These are phyloP conservation scores for Helicoverpa armigera DNA, from an alignment of 1,140 invertebrate genomes.

Conservation along the genomic window DNA sequence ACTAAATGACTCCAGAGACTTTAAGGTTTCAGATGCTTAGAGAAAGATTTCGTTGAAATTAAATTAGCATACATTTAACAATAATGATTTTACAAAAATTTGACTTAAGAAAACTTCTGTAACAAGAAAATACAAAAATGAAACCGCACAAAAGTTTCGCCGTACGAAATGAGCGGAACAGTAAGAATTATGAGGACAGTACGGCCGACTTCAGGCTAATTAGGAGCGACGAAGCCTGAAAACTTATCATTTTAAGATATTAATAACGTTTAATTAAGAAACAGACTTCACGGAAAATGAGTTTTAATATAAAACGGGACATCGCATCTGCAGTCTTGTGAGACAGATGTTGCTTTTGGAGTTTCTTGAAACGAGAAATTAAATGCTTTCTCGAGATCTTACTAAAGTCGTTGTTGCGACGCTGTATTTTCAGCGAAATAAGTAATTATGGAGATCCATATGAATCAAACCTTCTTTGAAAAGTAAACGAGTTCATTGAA, in stretches of 20 bases:
- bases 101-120: slow-evolving; percentile 14
- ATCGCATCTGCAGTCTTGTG: slow-evolving; percentile 9
- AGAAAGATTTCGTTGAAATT: too few relatives aligned
- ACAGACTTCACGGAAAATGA: slow-evolving; percentile 36
- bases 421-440: too few relatives aligned
- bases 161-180: slow-evolving; percentile 23
- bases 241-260: slow-evolving; percentile 51
- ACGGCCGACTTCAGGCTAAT: slow-evolving; percentile 39
- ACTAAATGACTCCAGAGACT: too few relatives aligned
- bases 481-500: neutral
- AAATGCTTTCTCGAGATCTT: neutral
- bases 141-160: slow-evolving; percentile 40
- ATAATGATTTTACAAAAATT: slow-evolving; percentile 15
- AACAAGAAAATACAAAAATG: slow-evolving; percentile 43
- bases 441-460: neutral
- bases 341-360: slow-evolving; percentile 9
- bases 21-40: too few relatives aligned
- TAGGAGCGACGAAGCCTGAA: slow-evolving; percentile 45
- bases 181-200: slow-evolving; percentile 44
- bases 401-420: neutral
- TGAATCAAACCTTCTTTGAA: neutral
- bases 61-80: neutral
- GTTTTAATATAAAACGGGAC: slow-evolving; percentile 44
- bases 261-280: slow-evolving; percentile 50
- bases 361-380: neutral